Conservation (phyloP, 1,140 invertebrate genomes). For the Cydia splendana region DNA sequence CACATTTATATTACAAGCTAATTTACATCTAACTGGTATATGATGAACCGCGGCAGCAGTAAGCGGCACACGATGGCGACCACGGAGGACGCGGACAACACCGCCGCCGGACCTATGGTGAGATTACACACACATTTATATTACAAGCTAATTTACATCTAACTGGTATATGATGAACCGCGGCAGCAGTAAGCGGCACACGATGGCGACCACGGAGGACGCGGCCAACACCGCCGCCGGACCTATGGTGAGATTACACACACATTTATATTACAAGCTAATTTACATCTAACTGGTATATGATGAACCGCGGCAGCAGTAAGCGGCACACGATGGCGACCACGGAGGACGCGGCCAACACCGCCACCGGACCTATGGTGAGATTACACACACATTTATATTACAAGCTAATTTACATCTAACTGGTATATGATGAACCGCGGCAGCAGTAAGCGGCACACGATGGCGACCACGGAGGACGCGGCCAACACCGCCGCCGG, state of each 20-base stretch:
- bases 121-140: slow-evolving; percentile 18
- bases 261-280: no score
- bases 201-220: slow-evolving; percentile 84
- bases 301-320: slow-evolving; percentile 85
- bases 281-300: no score
- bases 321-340: slow-evolving; percentile 85
- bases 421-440: slow-evolving; percentile 88
- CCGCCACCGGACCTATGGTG: slow-evolving; percentile 59
- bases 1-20: no score
- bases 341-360: slow-evolving; percentile 83
- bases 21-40: no score
- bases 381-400: slow-evolving; percentile 18
- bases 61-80: slow-evolving; percentile 85
- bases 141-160: no score
- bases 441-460: slow-evolving; percentile 84
- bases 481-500: slow-evolving; percentile 77
- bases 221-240: slow-evolving; percentile 77
- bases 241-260: slow-evolving; percentile 52
- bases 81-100: slow-evolving; percentile 83
- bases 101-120: slow-evolving; percentile 60
- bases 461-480: slow-evolving; percentile 84
- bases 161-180: slow-evolving; percentile 88
- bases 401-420: no score
- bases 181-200: slow-evolving; percentile 84
- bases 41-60: slow-evolving; percentile 85